phyloP scores from a whole-genome alignment of 1,140 invertebrate genomes.

The Artemia franciscana region DNA sequence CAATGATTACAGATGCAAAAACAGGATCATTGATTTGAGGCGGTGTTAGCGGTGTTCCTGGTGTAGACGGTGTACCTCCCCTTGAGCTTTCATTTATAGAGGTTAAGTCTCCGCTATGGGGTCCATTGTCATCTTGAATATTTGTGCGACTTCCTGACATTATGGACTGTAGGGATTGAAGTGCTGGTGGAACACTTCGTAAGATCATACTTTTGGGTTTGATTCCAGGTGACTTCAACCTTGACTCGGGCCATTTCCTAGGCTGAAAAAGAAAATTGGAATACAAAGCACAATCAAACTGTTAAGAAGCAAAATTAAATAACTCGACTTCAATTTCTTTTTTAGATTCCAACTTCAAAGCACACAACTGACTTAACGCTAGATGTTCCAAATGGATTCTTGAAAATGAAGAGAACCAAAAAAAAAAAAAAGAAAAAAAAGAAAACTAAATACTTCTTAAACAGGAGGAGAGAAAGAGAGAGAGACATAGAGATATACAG shows the following conservation, averaged over 20 bases:
- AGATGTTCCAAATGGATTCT: too few species aligned
- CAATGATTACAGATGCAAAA: background rate
- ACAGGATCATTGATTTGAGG: conserved; percentile 11
- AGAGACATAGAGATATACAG: too few species aligned
- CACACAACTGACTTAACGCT: too few species aligned
- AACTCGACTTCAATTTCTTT: too few species aligned
- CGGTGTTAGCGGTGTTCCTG: conserved; percentile 16
- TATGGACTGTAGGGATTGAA: conserved; percentile 16
- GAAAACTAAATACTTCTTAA: too few species aligned
- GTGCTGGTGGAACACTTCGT: conserved; percentile 21
- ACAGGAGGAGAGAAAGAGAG: too few species aligned
- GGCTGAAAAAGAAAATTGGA: conserved; percentile 28
- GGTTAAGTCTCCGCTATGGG: conserved; percentile 14
- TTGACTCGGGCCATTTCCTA: conserved; percentile 59
- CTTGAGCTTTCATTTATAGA: conserved; percentile 10
- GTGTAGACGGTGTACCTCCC: conserved; percentile 11
- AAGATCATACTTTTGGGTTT: conserved; percentile 39
- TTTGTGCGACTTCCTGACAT: conserved; percentile 19
- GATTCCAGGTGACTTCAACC: conserved; percentile 69
- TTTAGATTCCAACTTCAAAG: too few species aligned
- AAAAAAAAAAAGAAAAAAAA: too few species aligned
- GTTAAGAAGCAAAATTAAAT: too few species aligned
- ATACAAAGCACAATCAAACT: too few species aligned
- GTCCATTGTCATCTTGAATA: conserved; percentile 22
- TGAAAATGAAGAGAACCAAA: too few species aligned